A percentile compares a stretch with the other conserved stretches of the same genome.
These are phyloP conservation scores for Peromyscus leucopus DNA, from an alignment of 2,113 vertebrate genomes.

Conservation along the genomic window DNA sequence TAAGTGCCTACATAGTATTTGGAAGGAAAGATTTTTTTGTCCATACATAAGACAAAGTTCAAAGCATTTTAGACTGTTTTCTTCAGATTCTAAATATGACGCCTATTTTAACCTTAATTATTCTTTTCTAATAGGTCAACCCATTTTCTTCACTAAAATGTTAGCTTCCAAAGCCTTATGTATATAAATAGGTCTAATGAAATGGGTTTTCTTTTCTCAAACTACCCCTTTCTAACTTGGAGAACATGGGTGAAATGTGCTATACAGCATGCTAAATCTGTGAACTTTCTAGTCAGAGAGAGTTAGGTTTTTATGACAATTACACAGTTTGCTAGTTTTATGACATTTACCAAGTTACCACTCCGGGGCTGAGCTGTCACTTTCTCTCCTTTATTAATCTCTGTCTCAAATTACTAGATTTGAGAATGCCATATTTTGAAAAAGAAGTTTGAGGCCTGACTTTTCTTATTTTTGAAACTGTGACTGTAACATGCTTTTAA, in stretches of 20 bases:
- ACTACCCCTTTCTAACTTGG: not conserved
- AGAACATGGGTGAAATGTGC: not conserved
- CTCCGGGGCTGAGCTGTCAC: slow-evolving; percentile 47
- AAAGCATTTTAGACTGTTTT: not conserved
- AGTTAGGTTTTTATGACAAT: slow-evolving; percentile 48
- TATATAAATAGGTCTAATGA: not conserved
- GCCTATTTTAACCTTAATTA: not conserved
- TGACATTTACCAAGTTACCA: slow-evolving; percentile 42
- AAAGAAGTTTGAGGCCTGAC: not conserved
- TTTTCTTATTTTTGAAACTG: not conserved
- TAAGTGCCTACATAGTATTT: not conserved
- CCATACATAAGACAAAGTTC: not conserved
- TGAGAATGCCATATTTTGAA: not conserved
- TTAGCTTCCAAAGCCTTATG: not conserved
- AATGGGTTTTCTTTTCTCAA: not conserved
- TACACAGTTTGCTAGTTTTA: slow-evolving; percentile 43
- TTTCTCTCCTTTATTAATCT: slow-evolving; percentile 22
- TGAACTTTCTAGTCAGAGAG: not conserved
- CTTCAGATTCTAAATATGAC: not conserved
- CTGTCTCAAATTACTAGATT: slow-evolving; percentile 20
- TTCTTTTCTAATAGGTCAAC: not conserved
- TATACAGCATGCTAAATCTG: not conserved
- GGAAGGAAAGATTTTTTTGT: not conserved
- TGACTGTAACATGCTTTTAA: slow-evolving; percentile 25
- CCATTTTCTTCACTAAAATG: not conserved